Conservation (phyloP, 2,113 vertebrate genomes). For the Pogona vitticeps region DNA sequence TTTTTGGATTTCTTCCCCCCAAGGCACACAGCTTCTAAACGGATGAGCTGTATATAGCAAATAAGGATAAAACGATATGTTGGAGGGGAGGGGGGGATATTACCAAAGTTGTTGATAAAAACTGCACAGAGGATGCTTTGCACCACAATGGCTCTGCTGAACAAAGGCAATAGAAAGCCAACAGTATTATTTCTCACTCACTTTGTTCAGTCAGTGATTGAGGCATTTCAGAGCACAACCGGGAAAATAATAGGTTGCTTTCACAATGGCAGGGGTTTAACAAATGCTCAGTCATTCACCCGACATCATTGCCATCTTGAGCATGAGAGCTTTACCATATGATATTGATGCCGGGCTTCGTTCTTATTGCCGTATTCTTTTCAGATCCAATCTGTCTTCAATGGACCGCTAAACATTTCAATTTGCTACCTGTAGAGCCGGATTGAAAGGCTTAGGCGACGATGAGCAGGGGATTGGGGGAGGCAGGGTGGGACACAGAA, state of each 20-base stretch:
- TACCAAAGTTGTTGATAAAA: slow-evolving; percentile 50
- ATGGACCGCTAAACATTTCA: slow-evolving; percentile 74
- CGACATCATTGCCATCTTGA: slow-evolving; percentile 57
- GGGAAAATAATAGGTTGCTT: slow-evolving; percentile 82
- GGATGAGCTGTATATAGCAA: not conserved
- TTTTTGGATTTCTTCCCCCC: not conserved
- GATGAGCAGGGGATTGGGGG: slow-evolving; percentile 53
- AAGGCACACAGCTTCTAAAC: not conserved
- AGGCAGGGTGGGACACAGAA: slow-evolving; percentile 47
- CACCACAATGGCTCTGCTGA: slow-evolving; percentile 37
- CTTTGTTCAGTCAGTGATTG: slow-evolving; percentile 78
- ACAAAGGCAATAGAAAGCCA: slow-evolving; percentile 72
- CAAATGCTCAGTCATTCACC: slow-evolving; percentile 77
- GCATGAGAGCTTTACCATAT: slow-evolving; percentile 52
- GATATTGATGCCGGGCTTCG: slow-evolving; percentile 64
- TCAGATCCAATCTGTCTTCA: slow-evolving; percentile 72
- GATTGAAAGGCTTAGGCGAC: slow-evolving; percentile 44
- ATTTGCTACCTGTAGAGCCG: slow-evolving; percentile 72
- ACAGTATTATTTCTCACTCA: slow-evolving; percentile 78
- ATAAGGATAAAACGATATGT: slow-evolving; percentile 1
- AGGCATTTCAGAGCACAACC: slow-evolving; percentile 77
- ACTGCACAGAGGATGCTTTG: slow-evolving; percentile 22
- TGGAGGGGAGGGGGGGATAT: not conserved
- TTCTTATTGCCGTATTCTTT: slow-evolving; percentile 71
- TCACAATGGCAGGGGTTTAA: slow-evolving; percentile 77